Conservation (phyloP, 2,113 vertebrate genomes). For the Origma solitaria region DNA sequence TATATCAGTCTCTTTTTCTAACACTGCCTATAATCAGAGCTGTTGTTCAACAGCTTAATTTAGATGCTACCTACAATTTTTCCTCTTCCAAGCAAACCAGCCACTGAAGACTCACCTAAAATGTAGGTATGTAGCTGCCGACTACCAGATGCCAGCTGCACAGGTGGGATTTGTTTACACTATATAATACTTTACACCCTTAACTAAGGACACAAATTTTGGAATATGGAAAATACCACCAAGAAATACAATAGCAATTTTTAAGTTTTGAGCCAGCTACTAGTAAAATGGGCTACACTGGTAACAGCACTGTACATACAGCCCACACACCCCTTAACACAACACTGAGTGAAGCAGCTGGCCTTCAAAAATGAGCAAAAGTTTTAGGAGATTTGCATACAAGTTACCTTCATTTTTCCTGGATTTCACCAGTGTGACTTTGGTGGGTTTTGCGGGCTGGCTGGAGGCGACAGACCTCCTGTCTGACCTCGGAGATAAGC, state of each 20-base stretch:
- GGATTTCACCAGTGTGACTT: constrained; percentile 95
- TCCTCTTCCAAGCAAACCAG: not conserved
- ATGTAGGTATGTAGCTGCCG: not conserved
- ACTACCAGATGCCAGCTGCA: not conserved
- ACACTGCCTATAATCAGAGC: not conserved
- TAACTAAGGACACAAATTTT: not conserved
- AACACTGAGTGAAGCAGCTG: not conserved
- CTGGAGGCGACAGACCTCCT: constrained; percentile 87
- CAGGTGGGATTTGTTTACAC: not conserved
- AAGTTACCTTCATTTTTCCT: constrained; percentile 94
- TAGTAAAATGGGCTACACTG: not conserved
- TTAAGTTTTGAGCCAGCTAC: not conserved
- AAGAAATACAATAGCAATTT: not conserved
- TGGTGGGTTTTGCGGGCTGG: constrained; percentile 90
- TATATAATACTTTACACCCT: not conserved
- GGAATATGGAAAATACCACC: not conserved
- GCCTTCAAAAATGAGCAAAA: not conserved
- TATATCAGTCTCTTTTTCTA: not conserved
- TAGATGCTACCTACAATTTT: not conserved
- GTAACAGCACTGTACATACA: not conserved
- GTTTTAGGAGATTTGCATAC: no score
- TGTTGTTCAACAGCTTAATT: not conserved
- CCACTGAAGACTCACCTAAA: not conserved
- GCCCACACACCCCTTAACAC: not conserved
- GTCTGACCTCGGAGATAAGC: constrained; percentile 89